phyloP scores from a whole-genome alignment of 2,888 invertebrate genomes.

The Scaptodrosophila latifasciaeformis region DNA sequence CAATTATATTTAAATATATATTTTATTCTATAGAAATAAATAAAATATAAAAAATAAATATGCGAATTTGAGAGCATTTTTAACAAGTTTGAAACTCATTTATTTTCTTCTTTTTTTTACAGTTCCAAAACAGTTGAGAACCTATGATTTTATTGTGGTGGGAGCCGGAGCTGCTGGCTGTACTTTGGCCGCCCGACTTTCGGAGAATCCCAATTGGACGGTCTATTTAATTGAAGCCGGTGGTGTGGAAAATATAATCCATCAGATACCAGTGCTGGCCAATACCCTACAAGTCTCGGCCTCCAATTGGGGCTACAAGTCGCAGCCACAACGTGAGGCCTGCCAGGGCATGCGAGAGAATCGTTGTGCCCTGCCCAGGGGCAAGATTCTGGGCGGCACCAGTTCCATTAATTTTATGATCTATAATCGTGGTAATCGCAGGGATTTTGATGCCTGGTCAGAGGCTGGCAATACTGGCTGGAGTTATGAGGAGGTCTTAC shows the following conservation, averaged over 20 bases:
- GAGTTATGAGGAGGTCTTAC: constrained; percentile 80
- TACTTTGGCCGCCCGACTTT: constrained; percentile 74
- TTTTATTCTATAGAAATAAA: no score
- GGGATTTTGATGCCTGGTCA: constrained; percentile 84
- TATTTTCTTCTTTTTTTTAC: constrained; percentile 76
- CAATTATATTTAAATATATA: no score
- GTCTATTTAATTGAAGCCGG: constrained; percentile 77
- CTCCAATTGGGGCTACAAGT: constrained; percentile 83
- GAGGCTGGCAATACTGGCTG: constrained; percentile 83
- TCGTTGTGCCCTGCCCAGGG: constrained; percentile 76
- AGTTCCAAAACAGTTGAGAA: constrained; percentile 81
- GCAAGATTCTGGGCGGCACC: constrained; percentile 79
- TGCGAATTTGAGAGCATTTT: no score
- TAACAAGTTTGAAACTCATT: neutral
- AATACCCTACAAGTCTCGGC: constrained; percentile 73
- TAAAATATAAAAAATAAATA: neutral
- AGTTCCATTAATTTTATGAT: constrained; percentile 82
- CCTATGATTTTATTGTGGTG: constrained; percentile 89
- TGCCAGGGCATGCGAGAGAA: constrained; percentile 76
- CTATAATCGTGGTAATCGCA: constrained; percentile 83
- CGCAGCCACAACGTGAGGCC: constrained; percentile 79
- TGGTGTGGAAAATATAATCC: constrained; percentile 72
- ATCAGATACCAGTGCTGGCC: constrained; percentile 70
- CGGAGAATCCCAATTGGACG: constrained; percentile 75
- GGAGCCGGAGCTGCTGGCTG: constrained; percentile 89